A percentile compares a stretch with the other conserved stretches of the same genome.
Conservation (phyloP, 1,140 invertebrate species). For the Physella acuta region DNA sequence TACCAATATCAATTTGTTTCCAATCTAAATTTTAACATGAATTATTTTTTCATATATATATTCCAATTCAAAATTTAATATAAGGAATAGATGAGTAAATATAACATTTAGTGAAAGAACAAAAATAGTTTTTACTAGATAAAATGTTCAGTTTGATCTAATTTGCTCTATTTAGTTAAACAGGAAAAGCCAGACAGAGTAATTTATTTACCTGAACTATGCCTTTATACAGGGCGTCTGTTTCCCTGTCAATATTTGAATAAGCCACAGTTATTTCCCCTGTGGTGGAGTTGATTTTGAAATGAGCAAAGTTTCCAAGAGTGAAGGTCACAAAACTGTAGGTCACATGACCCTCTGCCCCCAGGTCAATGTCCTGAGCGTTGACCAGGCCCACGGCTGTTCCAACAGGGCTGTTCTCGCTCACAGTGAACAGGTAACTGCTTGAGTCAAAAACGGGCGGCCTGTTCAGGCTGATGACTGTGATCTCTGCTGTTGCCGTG, state of each 20-base stretch:
- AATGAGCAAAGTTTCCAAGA: background rate
- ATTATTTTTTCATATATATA: too few species aligned
- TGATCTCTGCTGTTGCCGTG: background rate
- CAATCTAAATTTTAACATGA: too few species aligned
- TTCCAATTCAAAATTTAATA: too few species aligned
- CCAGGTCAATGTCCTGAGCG: background rate
- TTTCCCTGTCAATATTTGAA: background rate
- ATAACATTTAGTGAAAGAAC: too few species aligned
- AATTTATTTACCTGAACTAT: background rate
- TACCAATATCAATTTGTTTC: too few species aligned
- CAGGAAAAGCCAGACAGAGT: too few species aligned
- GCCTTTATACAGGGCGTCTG: background rate
- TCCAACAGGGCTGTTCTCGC: background rate
- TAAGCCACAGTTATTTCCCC: background rate
- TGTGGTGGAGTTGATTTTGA: background rate
- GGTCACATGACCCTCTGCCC: background rate
- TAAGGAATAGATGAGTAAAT: too few species aligned
- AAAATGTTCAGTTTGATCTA: too few species aligned
- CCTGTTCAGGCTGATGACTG: background rate
- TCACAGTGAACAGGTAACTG: background rate
- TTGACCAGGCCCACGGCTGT: background rate
- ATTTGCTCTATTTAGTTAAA: too few species aligned
- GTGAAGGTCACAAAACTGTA: background rate
- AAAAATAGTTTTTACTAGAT: too few species aligned
- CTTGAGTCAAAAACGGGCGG: background rate